Evolutionary conservation across 2,888 invertebrate genomes (phyloP).

Genomic region (Dinocampus coccinellae): DNA sequence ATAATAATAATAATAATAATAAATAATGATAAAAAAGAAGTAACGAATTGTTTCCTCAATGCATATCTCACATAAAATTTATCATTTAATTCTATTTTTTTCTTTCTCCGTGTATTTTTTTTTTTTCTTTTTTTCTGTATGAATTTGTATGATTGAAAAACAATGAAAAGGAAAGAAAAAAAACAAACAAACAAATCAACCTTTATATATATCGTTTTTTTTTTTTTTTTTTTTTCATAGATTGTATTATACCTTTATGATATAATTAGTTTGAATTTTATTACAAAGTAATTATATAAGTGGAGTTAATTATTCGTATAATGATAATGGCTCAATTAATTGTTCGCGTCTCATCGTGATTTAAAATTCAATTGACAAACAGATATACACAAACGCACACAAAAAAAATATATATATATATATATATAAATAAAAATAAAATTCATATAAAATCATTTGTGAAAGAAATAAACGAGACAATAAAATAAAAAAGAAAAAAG

Average conservation of each 20-base stretch:
- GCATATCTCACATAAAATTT: conserved; percentile 2
- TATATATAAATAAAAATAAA: conserved; percentile 7
- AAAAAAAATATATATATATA: too few relatives aligned
- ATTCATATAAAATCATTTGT: not conserved
- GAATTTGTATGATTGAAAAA: too few relatives aligned
- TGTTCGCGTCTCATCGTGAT: not conserved
- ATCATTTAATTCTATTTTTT: too few relatives aligned
- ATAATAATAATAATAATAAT: too few relatives aligned
- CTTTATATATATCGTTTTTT: not conserved
- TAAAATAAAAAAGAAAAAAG: not conserved
- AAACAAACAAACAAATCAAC: not conserved
- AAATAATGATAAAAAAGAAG: not conserved
- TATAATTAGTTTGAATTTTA: conserved; percentile 21
- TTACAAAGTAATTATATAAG: conserved; percentile 3
- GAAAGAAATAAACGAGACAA: too few relatives aligned
- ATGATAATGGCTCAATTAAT: conserved; percentile 14
- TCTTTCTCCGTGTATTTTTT: not conserved
- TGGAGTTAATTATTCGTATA: not conserved
- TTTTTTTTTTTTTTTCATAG: not conserved
- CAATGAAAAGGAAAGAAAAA: too few relatives aligned
- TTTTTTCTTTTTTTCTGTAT: conserved; percentile 8
- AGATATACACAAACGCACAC: not conserved
- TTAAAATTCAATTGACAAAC: conserved; percentile 5
- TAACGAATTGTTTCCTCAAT: conserved; percentile 25
- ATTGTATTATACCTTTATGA: not conserved